Conservation (phyloP, 2,113 vertebrate genomes). For the Tursiops truncatus region DNA sequence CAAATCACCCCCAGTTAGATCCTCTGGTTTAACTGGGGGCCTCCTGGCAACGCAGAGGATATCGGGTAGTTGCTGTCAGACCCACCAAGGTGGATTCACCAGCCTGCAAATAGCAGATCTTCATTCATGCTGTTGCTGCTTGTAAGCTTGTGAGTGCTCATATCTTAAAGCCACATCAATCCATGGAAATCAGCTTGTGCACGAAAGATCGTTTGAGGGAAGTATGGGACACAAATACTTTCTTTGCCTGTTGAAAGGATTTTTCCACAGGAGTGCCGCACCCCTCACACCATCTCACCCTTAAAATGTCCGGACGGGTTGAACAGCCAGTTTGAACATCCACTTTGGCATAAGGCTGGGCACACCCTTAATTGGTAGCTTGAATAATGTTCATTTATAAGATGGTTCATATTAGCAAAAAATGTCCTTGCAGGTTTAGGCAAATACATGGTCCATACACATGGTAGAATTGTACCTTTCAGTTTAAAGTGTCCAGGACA, state of each 20-base stretch:
- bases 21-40: background rate
- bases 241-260: background rate
- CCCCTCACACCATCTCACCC: background rate
- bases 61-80: background rate
- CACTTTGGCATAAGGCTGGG: background rate
- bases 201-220: background rate
- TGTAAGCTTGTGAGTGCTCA: background rate
- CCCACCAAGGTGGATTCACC: background rate
- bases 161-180: background rate
- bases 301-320: background rate
- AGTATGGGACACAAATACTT: background rate
- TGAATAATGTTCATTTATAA: background rate
- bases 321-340: background rate
- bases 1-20: background rate
- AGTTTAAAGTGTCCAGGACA: background rate
- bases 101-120: background rate
- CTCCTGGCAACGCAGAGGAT: background rate
- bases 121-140: background rate
- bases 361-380: background rate
- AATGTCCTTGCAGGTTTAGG: background rate
- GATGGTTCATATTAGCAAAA: background rate
- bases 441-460: too few species aligned
- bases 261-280: background rate
- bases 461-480: background rate
- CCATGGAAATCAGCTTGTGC: background rate